Base-by-base conservation (phyloP, 2,888 invertebrate genomes). In the Abscondita cerata region DNA sequence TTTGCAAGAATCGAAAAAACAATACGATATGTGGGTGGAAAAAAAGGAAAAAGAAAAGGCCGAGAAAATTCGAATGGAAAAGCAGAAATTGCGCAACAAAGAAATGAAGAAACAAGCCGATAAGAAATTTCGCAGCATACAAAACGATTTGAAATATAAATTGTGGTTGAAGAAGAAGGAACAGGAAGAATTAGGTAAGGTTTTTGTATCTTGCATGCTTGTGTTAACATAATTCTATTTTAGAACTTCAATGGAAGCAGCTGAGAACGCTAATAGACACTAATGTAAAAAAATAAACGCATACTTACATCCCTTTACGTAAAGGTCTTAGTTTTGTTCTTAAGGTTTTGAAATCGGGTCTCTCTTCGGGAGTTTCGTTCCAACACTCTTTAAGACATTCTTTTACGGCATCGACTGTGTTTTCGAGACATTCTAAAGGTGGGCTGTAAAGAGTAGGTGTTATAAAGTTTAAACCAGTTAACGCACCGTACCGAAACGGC, bases 381-480 rank as follows among this genome's bases (percentile, higher is more conserved):
- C 96, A 97, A 75, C 95, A 95, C 72, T 93, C 93, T n/a, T 85
- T 82, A 70, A 96, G 82, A 73, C 93, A 92, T 63, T 94, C 92
- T 9, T 91, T 85, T 3, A 96, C 91, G 75, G 93, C 95, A 76
- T 94, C 93, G 74, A 96, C 95, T 38, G 89, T 87, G 40, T 90
- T 91, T 70, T 92, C 89, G 52, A 95, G 78, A 0, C 89, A 86
- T 41, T 92, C 92, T 66, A 95, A 77, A 0, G 91, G 89, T 0
- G 96, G 96, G 70, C 94, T 90, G 78, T 64, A 73, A 55, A n/a
- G n/a, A n/a, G n/a, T n/a, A n/a, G n/a, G n/a, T n/a, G n/a, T n/a
- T n/a, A n/a, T n/a, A n/a, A n/a, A n/a, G n/a, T n/a, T n/a, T 12
- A 20, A 52, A 47, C n/a, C n/a, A n/a, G n/a, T n/a, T n/a, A n/a